Conservation (phyloP, 1,140 invertebrate genomes). For the Zaprionus lachaisei region DNA sequence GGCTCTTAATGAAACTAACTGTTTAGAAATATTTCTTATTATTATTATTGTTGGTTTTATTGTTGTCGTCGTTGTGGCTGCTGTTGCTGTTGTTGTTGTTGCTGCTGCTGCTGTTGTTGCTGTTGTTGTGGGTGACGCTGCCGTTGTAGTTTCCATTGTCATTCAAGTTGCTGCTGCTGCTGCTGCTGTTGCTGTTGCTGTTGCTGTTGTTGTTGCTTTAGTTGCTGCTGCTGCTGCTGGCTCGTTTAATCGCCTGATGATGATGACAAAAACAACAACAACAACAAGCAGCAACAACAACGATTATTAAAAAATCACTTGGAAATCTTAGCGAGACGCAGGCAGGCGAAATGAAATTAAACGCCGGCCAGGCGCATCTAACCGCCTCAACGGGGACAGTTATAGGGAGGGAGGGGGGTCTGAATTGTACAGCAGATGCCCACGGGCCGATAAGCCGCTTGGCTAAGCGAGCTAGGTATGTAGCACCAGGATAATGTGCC, state of each 20-base stretch:
- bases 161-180: slow-evolving; percentile 34
- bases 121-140: slow-evolving; percentile 47
- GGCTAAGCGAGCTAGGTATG: neutral
- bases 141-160: slow-evolving; percentile 34
- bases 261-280: slow-evolving; percentile 56
- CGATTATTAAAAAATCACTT: slow-evolving; percentile 80
- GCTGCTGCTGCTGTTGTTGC: slow-evolving; percentile 13
- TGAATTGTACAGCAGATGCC: slow-evolving; percentile 50
- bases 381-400: slow-evolving; percentile 35
- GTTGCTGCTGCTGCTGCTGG: slow-evolving; percentile 56
- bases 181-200: too few species aligned
- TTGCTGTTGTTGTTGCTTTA: slow-evolving; percentile 16
- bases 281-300: slow-evolving; percentile 25
- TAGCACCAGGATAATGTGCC: neutral
- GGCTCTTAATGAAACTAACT: slow-evolving; percentile 82
- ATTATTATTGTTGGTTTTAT: slow-evolving; percentile 52
- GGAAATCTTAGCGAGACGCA: slow-evolving; percentile 54
- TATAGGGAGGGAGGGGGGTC: neutral
- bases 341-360: slow-evolving; percentile 53
- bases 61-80: slow-evolving; percentile 5
- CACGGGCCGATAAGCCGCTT: slow-evolving; percentile 39
- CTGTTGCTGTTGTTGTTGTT: neutral
- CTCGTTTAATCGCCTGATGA: slow-evolving; percentile 71
- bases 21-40: slow-evolving; percentile 79
- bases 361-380: slow-evolving; percentile 72